These are phyloP conservation scores for Phyllopteryx taeniolatus DNA, from an alignment of 2,113 vertebrate species.

Conservation along the genomic window DNA sequence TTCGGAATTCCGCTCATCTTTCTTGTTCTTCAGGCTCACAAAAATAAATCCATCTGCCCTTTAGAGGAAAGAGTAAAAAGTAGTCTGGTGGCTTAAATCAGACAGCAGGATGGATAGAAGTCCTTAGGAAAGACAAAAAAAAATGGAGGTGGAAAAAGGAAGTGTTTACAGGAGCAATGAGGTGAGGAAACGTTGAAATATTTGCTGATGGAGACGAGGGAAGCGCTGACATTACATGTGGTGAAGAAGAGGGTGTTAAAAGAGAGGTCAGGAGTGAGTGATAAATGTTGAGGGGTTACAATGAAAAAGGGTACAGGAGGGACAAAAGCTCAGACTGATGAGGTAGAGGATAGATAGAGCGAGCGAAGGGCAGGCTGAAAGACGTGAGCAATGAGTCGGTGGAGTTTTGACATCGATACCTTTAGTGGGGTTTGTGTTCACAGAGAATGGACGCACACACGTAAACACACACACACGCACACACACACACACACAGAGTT, in stretches of 20 bases:
- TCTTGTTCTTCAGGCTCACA: slow-evolving; percentile 56
- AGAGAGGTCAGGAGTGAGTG: slow-evolving; percentile 19
- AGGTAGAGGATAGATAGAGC: slow-evolving; percentile 26
- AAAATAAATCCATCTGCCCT: slow-evolving; percentile 69
- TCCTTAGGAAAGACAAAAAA: slow-evolving; percentile 32
- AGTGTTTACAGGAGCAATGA: slow-evolving; percentile 29
- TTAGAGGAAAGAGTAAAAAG: slow-evolving; percentile 58
- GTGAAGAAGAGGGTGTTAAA: slow-evolving; percentile 22
- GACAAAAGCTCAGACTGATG: slow-evolving; percentile 11
- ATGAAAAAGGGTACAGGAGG: slow-evolving; percentile 1
- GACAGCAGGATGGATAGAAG: slow-evolving; percentile 55
- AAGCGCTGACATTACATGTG: slow-evolving; percentile 22
- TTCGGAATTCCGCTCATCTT: slow-evolving; percentile 57
- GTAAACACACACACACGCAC: neutral
- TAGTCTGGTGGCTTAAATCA: slow-evolving; percentile 49
- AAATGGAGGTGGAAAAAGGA: slow-evolving; percentile 20
- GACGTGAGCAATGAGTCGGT: slow-evolving; percentile 53
- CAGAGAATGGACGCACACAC: slow-evolving; percentile 3
- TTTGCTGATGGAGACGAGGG: slow-evolving; percentile 23
- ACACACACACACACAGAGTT: slow-evolving; percentile 8
- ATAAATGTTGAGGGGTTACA: slow-evolving; percentile 11
- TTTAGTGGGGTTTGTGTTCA: slow-evolving; percentile 62
- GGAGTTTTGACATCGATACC: slow-evolving; percentile 54
- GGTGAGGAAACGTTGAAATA: slow-evolving; percentile 35
- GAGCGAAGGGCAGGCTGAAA: slow-evolving; percentile 25